These are phyloP conservation scores for Steromphala cineraria DNA, from an alignment of 2,888 invertebrate genomes.

Conservation along the genomic window DNA sequence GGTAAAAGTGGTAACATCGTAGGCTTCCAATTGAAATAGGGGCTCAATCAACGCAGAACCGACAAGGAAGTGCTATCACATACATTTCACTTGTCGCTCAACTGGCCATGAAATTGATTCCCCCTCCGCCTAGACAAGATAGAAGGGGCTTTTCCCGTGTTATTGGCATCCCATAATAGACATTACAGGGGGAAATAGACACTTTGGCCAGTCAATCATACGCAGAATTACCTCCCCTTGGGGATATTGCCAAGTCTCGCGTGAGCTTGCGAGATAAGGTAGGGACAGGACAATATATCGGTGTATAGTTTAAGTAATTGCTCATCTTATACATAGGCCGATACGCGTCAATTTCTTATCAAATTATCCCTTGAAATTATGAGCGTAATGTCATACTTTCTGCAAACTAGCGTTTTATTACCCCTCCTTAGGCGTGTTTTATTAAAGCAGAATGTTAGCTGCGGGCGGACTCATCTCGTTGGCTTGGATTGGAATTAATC, in stretches of 20 bases:
- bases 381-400: no score
- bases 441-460: no score
- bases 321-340: no score
- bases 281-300: background rate
- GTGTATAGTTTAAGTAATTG: no score
- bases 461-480: no score
- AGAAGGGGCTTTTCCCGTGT: background rate
- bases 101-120: constrained; percentile 15
- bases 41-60: background rate
- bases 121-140: constrained; percentile 2
- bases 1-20: background rate
- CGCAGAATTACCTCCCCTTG: constrained; percentile 17
- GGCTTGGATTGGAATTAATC: no score
- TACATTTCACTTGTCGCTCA: constrained; percentile 19
- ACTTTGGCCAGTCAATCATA: constrained; percentile 15
- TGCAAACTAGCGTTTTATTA: no score
- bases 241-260: background rate
- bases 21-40: background rate
- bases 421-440: no score
- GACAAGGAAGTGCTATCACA: constrained; percentile 1
- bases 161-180: constrained; percentile 16
- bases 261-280: background rate
- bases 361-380: no score
- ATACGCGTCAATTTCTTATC: no score
- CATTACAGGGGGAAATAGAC: constrained; percentile 7